Conservation (phyloP, 2,888 invertebrate species). For the Melanostoma mellinum region DNA sequence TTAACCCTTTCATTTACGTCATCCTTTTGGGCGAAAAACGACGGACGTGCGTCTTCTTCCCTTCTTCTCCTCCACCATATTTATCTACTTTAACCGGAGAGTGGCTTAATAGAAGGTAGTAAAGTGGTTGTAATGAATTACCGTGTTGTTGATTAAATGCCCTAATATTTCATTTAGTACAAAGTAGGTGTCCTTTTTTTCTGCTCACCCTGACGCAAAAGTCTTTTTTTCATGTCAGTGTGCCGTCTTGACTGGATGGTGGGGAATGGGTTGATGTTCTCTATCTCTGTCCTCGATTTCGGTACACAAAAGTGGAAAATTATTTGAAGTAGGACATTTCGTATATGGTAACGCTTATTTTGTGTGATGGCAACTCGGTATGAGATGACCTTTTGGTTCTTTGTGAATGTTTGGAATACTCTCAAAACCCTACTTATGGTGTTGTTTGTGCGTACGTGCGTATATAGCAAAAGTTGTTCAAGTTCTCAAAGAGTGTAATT, state of each 20-base stretch:
- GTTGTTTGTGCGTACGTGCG: too few species aligned
- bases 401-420: too few species aligned
- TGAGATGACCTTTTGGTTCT: too few species aligned
- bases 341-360: slow-evolving; percentile 32
- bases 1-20: slow-evolving; percentile 47
- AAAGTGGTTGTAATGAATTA: slow-evolving; percentile 62
- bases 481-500: too few species aligned
- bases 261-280: background rate
- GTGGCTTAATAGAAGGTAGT: slow-evolving; percentile 54
- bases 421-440: too few species aligned
- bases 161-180: slow-evolving; percentile 52
- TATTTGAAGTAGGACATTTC: slow-evolving; percentile 38
- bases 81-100: background rate
- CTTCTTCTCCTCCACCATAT: background rate
- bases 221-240: slow-evolving; percentile 16
- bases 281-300: slow-evolving; percentile 13
- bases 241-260: too few species aligned
- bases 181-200: slow-evolving; percentile 31
- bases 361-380: too few species aligned
- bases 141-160: slow-evolving; percentile 65
- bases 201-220: background rate
- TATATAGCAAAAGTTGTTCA: too few species aligned
- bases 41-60: background rate
- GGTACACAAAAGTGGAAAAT: slow-evolving; percentile 43
- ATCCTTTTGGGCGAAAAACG: background rate